Evolutionary conservation across 2,888 invertebrate species (phyloP).

Genomic region (Frankliniella fusca): DNA sequence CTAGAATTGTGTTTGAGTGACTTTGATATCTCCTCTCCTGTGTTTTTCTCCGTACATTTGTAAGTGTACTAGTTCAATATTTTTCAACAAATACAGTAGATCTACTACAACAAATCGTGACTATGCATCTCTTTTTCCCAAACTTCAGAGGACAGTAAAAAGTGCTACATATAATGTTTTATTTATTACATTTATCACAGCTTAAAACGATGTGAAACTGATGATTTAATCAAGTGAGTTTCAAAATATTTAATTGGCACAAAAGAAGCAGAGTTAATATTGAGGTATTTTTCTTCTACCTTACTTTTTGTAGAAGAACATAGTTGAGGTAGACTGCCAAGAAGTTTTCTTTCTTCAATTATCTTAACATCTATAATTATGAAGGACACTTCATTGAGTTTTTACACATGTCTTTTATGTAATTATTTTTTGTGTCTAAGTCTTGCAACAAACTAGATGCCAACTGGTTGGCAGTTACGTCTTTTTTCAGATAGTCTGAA

Average conservation of each 20-base stretch:
- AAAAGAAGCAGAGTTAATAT: no score
- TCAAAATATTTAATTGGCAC: not conserved
- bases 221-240: not conserved
- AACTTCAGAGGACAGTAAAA: not conserved
- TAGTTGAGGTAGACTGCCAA: not conserved
- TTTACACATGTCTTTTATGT: not conserved
- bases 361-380: not conserved
- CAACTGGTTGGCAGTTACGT: slow-evolving; percentile 70
- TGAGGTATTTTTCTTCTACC: not conserved
- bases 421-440: slow-evolving; percentile 35
- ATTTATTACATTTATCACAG: slow-evolving; percentile 2
- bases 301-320: not conserved
- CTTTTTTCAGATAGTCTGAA: slow-evolving; percentile 69
- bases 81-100: not conserved
- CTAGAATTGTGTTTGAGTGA: not conserved
- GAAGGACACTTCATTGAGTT: not conserved
- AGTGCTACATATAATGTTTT: not conserved
- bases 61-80: not conserved
- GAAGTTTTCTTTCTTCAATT: not conserved
- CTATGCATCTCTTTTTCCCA: no score
- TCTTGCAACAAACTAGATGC: slow-evolving; percentile 66
- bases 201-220: not conserved
- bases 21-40: not conserved
- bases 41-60: not conserved
- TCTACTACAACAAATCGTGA: not conserved